Evolutionary conservation across 2,113 vertebrate genomes (phyloP).

Genomic region (Vicugna pacos): DNA sequence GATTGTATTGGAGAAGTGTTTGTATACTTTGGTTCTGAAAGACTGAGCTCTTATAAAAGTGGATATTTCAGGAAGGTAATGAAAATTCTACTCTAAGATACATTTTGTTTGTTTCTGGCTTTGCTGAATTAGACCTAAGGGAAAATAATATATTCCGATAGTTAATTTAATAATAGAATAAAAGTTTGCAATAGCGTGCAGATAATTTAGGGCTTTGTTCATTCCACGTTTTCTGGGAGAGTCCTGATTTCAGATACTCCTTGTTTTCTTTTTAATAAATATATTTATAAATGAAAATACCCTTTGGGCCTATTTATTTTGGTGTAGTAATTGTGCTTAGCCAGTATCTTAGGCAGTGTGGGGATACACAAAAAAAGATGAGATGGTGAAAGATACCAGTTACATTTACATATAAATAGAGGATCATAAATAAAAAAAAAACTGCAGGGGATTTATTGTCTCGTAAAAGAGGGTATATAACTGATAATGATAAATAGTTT

Average conservation of each 20-base stretch:
- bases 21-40: slow-evolving; percentile 23
- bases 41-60: slow-evolving; percentile 42
- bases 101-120: slow-evolving; percentile 25
- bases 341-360: background rate
- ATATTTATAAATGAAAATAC: background rate
- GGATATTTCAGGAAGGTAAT: slow-evolving; percentile 47
- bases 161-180: background rate
- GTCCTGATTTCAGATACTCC: background rate
- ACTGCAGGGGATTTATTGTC: background rate
- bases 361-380: background rate
- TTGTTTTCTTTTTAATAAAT: slow-evolving; percentile 9
- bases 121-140: slow-evolving; percentile 19
- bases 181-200: background rate
- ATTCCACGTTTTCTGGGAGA: background rate
- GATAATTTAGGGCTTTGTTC: background rate
- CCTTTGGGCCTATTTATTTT: background rate
- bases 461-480: background rate
- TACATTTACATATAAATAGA: background rate
- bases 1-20: slow-evolving; percentile 49
- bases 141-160: slow-evolving; percentile 10
- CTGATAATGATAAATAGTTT: background rate
- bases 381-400: background rate
- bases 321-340: background rate
- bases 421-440: background rate
- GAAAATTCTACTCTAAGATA: background rate